phyloP scores from a whole-genome alignment of 2,888 invertebrate genomes.

The Tethea ocularis region DNA sequence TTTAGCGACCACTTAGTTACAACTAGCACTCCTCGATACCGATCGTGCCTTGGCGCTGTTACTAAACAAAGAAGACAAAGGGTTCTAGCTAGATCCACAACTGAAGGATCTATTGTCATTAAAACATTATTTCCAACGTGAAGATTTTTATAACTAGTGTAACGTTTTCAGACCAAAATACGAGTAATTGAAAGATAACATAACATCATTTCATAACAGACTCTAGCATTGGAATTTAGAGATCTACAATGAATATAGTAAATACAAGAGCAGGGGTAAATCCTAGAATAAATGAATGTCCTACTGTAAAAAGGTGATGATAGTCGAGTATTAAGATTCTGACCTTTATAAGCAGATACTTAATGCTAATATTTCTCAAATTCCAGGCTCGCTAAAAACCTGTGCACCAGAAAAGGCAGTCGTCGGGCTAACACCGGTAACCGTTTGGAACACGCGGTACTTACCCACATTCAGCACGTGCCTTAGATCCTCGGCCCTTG shows the following conservation, averaged over 20 bases:
- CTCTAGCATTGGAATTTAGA: too few relatives aligned
- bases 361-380: constrained; percentile 18
- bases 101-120: neutral
- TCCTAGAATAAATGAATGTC: neutral
- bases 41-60: constrained; percentile 9
- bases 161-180: neutral
- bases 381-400: constrained; percentile 91
- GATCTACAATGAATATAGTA: too few relatives aligned
- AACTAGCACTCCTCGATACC: neutral
- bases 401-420: constrained; percentile 92
- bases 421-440: constrained; percentile 93
- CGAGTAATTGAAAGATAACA: too few relatives aligned
- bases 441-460: constrained; percentile 91
- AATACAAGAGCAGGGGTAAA: neutral
- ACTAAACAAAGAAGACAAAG: constrained; percentile 1
- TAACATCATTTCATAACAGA: too few relatives aligned
- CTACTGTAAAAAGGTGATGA: too few relatives aligned
- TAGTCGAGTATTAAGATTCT: too few relatives aligned
- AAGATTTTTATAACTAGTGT: neutral
- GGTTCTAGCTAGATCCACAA: neutral
- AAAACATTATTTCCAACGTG: neutral
- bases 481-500: constrained; percentile 84
- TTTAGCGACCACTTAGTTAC: neutral
- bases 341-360: neutral
- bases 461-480: constrained; percentile 93